Evolutionary conservation across 2,113 vertebrate genomes (phyloP).

Genomic region (Actenoides hombroni): DNA sequence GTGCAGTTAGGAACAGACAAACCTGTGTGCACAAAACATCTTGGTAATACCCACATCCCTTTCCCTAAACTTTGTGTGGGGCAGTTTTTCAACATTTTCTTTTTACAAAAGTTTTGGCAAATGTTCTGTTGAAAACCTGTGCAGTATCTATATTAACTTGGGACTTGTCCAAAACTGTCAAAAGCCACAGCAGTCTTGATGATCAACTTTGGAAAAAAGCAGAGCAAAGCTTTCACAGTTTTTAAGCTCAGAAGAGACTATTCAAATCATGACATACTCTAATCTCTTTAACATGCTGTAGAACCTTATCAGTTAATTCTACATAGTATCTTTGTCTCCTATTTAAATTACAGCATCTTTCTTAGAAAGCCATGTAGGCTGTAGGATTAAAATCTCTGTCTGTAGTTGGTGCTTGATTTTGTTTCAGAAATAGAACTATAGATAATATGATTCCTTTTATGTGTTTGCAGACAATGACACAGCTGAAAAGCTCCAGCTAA

Average conservation of each 20-base stretch:
- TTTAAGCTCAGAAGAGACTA: background rate
- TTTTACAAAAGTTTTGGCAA: background rate
- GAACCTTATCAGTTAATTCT: slow-evolving; percentile 7
- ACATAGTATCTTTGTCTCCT: background rate
- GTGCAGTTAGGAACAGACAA: background rate
- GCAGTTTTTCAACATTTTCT: background rate
- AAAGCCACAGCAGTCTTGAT: background rate
- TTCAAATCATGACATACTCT: background rate
- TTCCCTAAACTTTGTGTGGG: background rate
- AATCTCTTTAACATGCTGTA: background rate
- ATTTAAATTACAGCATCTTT: background rate
- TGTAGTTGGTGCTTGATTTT: background rate
- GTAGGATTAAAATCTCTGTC: background rate
- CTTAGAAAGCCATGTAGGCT: background rate
- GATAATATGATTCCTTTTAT: background rate
- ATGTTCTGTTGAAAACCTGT: background rate
- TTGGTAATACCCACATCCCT: background rate
- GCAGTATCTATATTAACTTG: background rate
- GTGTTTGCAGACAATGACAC: background rate
- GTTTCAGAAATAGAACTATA: background rate
- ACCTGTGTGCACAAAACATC: background rate
- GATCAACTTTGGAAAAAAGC: background rate
- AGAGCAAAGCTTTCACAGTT: background rate
- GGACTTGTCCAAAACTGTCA: background rate
- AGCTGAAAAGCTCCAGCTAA: background rate